phyloP scores from a whole-genome alignment of 2,888 invertebrate species.

The Morpho helenor region DNA sequence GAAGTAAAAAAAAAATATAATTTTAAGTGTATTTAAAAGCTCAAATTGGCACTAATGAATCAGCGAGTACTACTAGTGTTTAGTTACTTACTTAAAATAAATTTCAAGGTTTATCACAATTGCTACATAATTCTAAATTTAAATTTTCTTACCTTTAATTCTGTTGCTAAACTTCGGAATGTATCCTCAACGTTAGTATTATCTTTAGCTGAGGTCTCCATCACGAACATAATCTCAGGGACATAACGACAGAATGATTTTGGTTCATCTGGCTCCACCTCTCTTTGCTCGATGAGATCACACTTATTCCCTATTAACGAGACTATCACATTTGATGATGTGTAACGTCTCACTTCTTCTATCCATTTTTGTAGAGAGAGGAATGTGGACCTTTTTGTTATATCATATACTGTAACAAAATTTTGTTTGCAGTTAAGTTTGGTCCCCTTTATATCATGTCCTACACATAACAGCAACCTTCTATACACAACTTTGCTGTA shows the following conservation, averaged over 20 bases:
- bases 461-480: no score
- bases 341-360: constrained; percentile 96
- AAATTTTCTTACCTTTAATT: constrained; percentile 82
- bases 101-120: no score
- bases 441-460: no score
- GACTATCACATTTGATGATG: constrained; percentile 94
- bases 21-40: no score
- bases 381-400: constrained; percentile 95
- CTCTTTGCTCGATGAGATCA: constrained; percentile 88
- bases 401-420: constrained; percentile 89
- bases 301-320: constrained; percentile 96
- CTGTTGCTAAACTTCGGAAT: constrained; percentile 91
- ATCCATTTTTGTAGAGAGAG: constrained; percentile 96
- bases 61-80: no score
- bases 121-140: no score
- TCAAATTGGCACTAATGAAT: no score
- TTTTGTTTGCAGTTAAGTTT: no score
- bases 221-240: constrained; percentile 90
- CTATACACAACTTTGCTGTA: no score
- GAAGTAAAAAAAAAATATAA: no score
- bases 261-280: constrained; percentile 92
- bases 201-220: constrained; percentile 95
- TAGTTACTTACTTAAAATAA: no score
- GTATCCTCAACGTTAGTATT: constrained; percentile 95
- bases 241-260: constrained; percentile 91